phyloP scores from a whole-genome alignment of 1,140 invertebrate genomes.

The Sesamia nonagrioides region DNA sequence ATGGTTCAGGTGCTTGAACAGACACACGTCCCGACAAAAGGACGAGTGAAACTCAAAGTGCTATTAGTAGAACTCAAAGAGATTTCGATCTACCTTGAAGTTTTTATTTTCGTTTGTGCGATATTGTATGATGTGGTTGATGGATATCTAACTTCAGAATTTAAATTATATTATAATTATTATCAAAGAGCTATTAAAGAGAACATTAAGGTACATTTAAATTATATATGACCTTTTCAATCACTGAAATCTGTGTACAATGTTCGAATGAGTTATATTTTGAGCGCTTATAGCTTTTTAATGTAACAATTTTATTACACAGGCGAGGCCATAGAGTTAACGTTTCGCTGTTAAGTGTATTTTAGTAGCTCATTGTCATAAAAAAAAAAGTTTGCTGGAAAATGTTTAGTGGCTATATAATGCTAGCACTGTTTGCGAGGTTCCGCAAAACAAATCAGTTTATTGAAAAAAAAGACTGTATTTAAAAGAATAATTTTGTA shows the following conservation, averaged over 20 bases:
- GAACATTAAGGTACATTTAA: not conserved
- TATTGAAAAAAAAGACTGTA: no score
- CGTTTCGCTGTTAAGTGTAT: not conserved
- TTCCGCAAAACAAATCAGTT: no score
- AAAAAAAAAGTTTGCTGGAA: no score
- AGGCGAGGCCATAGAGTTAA: not conserved
- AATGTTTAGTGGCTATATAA: no score
- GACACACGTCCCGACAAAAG: conserved; percentile 9
- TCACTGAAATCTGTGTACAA: not conserved
- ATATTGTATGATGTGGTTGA: no score
- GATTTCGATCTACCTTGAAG: no score
- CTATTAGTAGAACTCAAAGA: conserved; percentile 2
- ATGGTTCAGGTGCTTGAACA: conserved; percentile 15
- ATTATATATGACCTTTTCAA: not conserved
- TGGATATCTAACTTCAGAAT: no score
- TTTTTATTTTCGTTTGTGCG: no score
- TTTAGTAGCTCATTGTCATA: not conserved
- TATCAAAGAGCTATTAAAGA: not conserved
- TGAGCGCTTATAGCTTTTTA: not conserved
- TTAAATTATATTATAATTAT: no score
- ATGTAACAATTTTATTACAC: not conserved
- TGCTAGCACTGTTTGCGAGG: no score
- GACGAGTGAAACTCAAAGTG: conserved; percentile 12
- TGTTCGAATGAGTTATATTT: not conserved
- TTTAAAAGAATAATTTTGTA: no score